Conservation (phyloP, 1,140 invertebrate species). For the Hyles vespertilio region DNA sequence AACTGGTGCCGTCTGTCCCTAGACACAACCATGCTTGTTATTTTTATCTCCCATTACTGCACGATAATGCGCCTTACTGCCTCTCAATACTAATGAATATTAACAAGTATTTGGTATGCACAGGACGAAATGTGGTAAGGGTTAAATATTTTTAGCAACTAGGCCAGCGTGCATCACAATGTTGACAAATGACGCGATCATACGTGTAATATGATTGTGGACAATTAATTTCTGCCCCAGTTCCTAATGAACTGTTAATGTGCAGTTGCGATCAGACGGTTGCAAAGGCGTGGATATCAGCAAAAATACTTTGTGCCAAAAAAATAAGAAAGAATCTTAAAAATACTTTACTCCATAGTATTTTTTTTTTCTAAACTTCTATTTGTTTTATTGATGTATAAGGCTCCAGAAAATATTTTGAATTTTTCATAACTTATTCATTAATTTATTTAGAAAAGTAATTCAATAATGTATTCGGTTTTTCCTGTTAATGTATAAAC, state of each 20-base stretch:
- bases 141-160: slow-evolving; percentile 33
- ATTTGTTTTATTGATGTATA: too few relatives aligned
- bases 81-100: neutral
- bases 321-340: too few relatives aligned
- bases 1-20: slow-evolving; percentile 9
- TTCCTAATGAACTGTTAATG: neutral
- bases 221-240: slow-evolving; percentile 21
- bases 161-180: slow-evolving; percentile 35
- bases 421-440: too few relatives aligned
- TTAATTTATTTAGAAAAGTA: too few relatives aligned
- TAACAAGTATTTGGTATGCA: neutral
- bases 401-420: too few relatives aligned
- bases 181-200: slow-evolving; percentile 28
- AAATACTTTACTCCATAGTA: too few relatives aligned
- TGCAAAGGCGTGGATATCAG: too few relatives aligned
- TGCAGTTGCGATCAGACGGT: too few relatives aligned
- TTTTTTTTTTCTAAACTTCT: too few relatives aligned
- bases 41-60: neutral
- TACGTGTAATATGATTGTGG: slow-evolving; percentile 26
- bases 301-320: too few relatives aligned
- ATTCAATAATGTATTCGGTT: too few relatives aligned
- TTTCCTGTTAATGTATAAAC: too few relatives aligned
- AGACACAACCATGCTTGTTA: slow-evolving; percentile 4
- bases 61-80: neutral
- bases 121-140: neutral